Percentiles rank a stretch among this genome's conserved stretches.
These are phyloP conservation scores for Carettochelys insculpta DNA, from an alignment of 2,113 vertebrate genomes.

Conservation along the genomic window DNA sequence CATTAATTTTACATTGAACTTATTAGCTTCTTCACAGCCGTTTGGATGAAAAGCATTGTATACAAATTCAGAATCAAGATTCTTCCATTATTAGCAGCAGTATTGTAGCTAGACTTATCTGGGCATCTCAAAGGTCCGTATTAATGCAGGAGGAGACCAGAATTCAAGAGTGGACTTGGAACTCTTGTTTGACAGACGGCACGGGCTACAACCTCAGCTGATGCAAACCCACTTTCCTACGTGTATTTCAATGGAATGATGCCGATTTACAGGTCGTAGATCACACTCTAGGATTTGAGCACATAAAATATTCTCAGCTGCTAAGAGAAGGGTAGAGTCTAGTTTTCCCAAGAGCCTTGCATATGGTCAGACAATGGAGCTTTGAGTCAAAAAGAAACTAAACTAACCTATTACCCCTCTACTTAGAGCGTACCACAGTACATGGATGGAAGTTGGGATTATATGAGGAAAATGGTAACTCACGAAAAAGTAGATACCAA, in stretches of 20 bases:
- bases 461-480: not conserved
- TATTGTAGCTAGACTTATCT: not conserved
- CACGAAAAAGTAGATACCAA: not conserved
- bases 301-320: not conserved
- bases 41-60: not conserved
- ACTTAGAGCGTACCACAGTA: fast-evolving
- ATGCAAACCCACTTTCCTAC: fast-evolving
- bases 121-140: not conserved
- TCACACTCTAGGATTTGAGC: not conserved
- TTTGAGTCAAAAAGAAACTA: not conserved
- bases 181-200: not conserved
- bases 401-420: not conserved
- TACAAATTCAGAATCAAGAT: not conserved
- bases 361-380: not conserved
- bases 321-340: not conserved
- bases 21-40: fast-evolving
- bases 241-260: not conserved
- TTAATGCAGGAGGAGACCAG: not conserved
- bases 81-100: not conserved
- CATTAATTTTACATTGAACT: not conserved
- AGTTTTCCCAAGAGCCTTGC: too few relatives aligned
- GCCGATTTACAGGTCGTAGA: not conserved
- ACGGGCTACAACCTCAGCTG: not conserved
- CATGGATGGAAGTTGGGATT: fast-evolving
- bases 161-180: not conserved